Base-by-base conservation (phyloP, 2,113 vertebrate species). In the Crocuta crocuta region DNA sequence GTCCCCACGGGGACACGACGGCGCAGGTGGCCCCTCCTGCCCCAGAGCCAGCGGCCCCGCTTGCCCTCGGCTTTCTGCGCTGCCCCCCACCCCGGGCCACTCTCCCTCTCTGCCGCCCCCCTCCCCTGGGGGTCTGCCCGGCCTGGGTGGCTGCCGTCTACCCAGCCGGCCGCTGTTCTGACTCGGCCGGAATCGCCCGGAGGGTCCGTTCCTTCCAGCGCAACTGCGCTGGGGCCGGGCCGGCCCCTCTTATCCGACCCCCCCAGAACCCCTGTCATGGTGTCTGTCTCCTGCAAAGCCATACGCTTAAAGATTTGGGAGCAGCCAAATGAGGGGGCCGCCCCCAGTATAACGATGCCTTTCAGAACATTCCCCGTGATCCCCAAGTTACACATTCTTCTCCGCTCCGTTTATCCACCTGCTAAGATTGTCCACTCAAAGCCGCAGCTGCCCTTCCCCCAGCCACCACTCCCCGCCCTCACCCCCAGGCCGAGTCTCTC, bases 61-160 rank as follows among this genome's bases (percentile, higher is more conserved):
- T 9, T 21, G 10, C 94, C 90, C 33, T 95, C 11, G 2, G 89
- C 91, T 97, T 94, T 94, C 97, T 0, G 8, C 61, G 24, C 97
- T 28, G 39, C 31, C 78, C 17, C 31, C 87, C 79, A 28, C 58
- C 2, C 53, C 10, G 39, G 2, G 5, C 2, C 1, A 10, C 93
- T 48, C 97, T 94, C 81, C 0, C 0, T 50, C 95, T 97, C 76
- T 63, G 26, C n/a, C 4, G 33, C 16, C 73, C 50, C 84, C 70
- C 31, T 35, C 58, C 58, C 19, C 11, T 7, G 55, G 50, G 86
- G 91, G 55, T 55, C 31, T 19, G 48, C 48, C 48, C 48, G 53
- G 55, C 16, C 55, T 55, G 55, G 55, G 48, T 11, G 48, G 39
- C 39, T 39, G 39, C 39, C 39, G 39, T 39, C 39, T 39, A 39